Conservation (phyloP, 2,888 invertebrate genomes). For the Apoda limacodes region DNA sequence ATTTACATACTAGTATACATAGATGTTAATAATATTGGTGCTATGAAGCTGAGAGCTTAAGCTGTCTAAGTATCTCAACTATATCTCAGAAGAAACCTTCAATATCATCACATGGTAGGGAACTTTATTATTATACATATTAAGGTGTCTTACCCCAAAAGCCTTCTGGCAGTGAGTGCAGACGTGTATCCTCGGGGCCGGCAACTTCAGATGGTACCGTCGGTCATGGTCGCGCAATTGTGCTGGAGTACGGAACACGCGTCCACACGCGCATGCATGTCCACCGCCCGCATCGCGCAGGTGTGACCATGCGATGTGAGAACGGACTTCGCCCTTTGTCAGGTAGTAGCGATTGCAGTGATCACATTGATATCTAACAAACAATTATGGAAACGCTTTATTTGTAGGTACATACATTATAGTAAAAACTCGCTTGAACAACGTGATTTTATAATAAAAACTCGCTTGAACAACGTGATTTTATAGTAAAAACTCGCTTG, state of each 20-base stretch:
- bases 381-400: not conserved
- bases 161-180: constrained; percentile 30
- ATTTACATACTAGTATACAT: too few species aligned
- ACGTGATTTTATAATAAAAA: too few species aligned
- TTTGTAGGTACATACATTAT: too few species aligned
- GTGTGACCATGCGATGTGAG: constrained; percentile 39
- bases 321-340: constrained; percentile 36
- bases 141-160: constrained; percentile 31
- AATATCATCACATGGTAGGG: too few species aligned
- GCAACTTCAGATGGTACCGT: constrained; percentile 20
- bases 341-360: constrained; percentile 33
- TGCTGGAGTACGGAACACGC: constrained; percentile 32
- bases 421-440: too few species aligned
- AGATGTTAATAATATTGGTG: too few species aligned
- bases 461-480: too few species aligned
- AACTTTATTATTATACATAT: too few species aligned
- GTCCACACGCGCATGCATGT: constrained; percentile 32
- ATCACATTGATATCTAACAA: constrained; percentile 32
- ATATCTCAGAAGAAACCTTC: too few species aligned
- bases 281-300: constrained; percentile 21
- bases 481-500: too few species aligned
- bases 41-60: too few species aligned
- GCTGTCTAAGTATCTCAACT: too few species aligned
- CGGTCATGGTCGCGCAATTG: constrained; percentile 25
- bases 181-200: constrained; percentile 21